These are phyloP conservation scores for Tretioscincus oriximinensis DNA, from an alignment of 2,113 vertebrate genomes.

Conservation along the genomic window DNA sequence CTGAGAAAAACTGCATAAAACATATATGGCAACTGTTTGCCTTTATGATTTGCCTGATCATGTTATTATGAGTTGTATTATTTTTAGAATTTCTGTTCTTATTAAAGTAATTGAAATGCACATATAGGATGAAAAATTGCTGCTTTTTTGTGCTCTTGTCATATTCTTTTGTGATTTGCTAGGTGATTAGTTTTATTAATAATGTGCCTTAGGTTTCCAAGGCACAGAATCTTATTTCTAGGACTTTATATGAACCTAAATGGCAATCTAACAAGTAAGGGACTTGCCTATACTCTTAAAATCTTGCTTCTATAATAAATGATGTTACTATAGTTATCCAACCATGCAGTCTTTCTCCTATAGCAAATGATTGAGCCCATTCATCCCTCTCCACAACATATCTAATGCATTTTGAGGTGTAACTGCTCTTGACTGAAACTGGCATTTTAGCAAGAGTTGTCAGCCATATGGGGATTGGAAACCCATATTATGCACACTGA, in stretches of 20 bases:
- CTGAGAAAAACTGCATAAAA: neutral
- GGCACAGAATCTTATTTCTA: neutral
- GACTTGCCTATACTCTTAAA: neutral
- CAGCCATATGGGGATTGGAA: too few relatives aligned
- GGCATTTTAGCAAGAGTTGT: too few relatives aligned
- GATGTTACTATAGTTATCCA: neutral
- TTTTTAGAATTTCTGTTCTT: neutral
- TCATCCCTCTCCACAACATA: neutral
- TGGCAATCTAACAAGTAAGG: neutral
- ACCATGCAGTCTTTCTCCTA: neutral
- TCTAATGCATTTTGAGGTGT: neutral
- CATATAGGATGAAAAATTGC: neutral
- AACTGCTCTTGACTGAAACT: too few relatives aligned
- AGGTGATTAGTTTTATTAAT: neutral
- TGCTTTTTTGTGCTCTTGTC: neutral
- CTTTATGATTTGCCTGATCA: neutral
- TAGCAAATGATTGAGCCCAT: neutral
- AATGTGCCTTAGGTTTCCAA: neutral
- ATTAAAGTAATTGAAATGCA: neutral
- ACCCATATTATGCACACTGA: too few relatives aligned
- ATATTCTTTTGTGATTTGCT: neutral
- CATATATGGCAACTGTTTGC: slow-evolving; percentile 4
- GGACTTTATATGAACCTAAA: neutral
- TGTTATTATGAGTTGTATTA: neutral
- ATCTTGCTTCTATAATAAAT: neutral